A percentile compares a stretch with the other conserved stretches of the same genome.
These are phyloP conservation scores for Odobenus rosmarus DNA, from an alignment of 2,113 vertebrate species.

Conservation along the genomic window DNA sequence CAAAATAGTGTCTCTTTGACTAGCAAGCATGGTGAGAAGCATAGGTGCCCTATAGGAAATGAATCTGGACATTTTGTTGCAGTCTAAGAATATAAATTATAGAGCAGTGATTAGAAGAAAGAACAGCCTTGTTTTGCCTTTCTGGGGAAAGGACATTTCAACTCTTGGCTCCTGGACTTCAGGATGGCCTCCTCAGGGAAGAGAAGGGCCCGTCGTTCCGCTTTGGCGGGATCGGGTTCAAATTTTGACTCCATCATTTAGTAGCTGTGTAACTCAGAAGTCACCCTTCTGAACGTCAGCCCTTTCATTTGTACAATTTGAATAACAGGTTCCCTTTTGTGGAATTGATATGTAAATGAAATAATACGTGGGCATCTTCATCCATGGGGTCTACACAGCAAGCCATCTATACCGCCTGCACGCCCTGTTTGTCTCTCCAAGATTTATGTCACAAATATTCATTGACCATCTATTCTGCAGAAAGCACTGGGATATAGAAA, in stretches of 20 bases:
- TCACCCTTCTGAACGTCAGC: not conserved
- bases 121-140: not conserved
- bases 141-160: not conserved
- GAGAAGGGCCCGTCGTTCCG: fast-evolving
- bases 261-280: not conserved
- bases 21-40: not conserved
- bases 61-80: not conserved
- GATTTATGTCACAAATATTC: not conserved
- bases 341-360: not conserved
- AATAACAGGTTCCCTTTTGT: not conserved
- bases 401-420: not conserved
- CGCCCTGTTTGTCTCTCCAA: not conserved
- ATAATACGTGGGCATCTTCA: not conserved
- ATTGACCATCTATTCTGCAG: no score
- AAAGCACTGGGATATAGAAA: not conserved
- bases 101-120: not conserved
- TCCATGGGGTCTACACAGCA: not conserved
- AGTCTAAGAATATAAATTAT: not conserved
- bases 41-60: not conserved
- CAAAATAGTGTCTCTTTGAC: not conserved
- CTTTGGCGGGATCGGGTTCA: not conserved
- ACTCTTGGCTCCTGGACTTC: not conserved
- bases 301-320: not conserved
- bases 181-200: no score
- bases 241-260: not conserved